Evolutionary conservation across 2,113 vertebrate genomes (phyloP).

Genomic region (Strix uralensis): DNA sequence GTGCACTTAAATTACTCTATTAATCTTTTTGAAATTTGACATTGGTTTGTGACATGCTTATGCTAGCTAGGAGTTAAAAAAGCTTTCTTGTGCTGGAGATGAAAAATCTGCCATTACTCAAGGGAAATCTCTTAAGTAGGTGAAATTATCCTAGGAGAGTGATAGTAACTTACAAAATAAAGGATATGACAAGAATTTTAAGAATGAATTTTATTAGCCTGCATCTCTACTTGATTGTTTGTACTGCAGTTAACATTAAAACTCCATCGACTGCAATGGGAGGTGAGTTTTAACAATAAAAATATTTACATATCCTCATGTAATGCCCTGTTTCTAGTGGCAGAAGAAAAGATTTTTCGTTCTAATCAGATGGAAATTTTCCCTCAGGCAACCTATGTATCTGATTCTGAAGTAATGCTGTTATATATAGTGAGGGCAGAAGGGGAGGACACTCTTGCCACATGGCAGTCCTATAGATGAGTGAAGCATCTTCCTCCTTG

Average conservation of each 20-base stretch:
- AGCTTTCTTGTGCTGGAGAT: not conserved
- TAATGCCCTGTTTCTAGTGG: not conserved
- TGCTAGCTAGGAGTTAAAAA: not conserved
- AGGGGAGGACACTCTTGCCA: not conserved
- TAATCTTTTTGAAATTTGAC: not conserved
- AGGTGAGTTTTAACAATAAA: not conserved
- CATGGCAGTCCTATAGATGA: not conserved
- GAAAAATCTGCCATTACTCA: not conserved
- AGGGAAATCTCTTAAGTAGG: constrained; percentile 18
- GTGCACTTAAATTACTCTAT: not conserved
- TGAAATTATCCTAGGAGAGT: constrained; percentile 4
- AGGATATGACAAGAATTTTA: not conserved
- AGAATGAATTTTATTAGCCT: constrained; percentile 25
- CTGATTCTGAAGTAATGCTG: not conserved
- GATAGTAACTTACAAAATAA: not conserved
- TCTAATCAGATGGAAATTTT: not conserved
- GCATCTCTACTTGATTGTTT: not conserved
- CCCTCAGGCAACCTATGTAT: not conserved
- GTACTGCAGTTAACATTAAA: not conserved
- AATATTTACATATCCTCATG: not conserved
- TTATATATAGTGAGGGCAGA: not conserved
- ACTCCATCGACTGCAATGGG: not conserved
- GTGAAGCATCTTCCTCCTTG: not conserved
- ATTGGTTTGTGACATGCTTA: not conserved
- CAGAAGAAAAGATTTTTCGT: not conserved